Evolutionary conservation across 92 coral and sea anemone species (phyloP).

Genomic region (Isaurus tuberculatus): DNA sequence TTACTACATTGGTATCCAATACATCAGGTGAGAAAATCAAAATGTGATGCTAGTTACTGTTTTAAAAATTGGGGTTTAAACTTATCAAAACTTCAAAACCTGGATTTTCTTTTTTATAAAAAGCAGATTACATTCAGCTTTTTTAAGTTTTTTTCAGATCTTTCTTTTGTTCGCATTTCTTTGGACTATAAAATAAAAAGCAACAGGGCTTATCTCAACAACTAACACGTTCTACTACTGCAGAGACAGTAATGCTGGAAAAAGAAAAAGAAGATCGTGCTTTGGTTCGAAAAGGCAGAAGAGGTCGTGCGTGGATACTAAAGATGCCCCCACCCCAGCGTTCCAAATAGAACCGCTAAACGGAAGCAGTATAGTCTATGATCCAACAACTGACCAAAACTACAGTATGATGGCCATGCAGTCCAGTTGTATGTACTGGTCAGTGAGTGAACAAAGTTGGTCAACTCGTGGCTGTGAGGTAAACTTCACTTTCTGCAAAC

Average conservation of each 20-base stretch:
- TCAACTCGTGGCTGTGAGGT: conserved; percentile 60
- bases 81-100: too few species aligned
- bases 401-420: conserved; percentile 50
- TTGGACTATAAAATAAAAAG: not conserved
- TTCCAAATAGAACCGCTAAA: conserved; percentile 17
- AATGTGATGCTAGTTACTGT: too few species aligned
- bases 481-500: not conserved
- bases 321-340: conserved; percentile 55
- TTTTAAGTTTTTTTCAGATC: too few species aligned
- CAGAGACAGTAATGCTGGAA: not conserved
- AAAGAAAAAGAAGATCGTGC: conserved; percentile 53
- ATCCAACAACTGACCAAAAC: conserved; percentile 56
- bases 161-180: not conserved
- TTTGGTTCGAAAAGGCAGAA: conserved; percentile 47
- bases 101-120: too few species aligned
- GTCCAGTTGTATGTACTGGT: conserved; percentile 61
- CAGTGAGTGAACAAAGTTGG: conserved; percentile 54
- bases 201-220: too few species aligned
- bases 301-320: conserved; percentile 61
- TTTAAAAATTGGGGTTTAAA: too few species aligned
- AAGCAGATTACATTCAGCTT: too few species aligned
- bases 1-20: conserved; percentile 33
- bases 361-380: conserved; percentile 28
- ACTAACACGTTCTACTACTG: not conserved
- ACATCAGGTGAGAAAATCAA: not conserved